Conservation (phyloP, 1,140 invertebrate species). For the Leptonema lineaticorne region DNA sequence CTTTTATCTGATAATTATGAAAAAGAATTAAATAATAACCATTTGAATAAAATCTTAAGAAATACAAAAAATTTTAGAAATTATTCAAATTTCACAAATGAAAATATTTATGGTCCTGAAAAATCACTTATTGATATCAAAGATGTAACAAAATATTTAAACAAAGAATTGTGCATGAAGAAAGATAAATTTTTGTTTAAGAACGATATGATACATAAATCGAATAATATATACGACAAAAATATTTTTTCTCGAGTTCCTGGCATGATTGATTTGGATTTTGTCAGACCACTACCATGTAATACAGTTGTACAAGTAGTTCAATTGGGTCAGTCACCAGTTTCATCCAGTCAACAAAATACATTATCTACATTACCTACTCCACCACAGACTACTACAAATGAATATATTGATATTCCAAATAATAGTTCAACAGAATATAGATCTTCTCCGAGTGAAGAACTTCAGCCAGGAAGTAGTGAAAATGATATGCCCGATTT, state of each 20-base stretch:
- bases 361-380: slow-evolving; percentile 51
- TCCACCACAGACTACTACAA: slow-evolving; percentile 45
- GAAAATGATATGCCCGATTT: slow-evolving; percentile 21
- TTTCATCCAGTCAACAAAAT: slow-evolving; percentile 53
- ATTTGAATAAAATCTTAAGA: slow-evolving; percentile 43
- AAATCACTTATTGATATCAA: slow-evolving; percentile 28
- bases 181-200: not conserved
- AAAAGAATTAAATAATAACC: slow-evolving; percentile 39
- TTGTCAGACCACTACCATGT: slow-evolving; percentile 44
- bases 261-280: slow-evolving; percentile 45
- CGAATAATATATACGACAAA: slow-evolving; percentile 3
- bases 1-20: not conserved
- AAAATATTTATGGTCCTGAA: slow-evolving; percentile 39
- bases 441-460: slow-evolving; percentile 45
- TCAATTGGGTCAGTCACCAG: slow-evolving; percentile 53
- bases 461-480: slow-evolving; percentile 20
- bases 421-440: slow-evolving; percentile 32
- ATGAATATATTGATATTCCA: slow-evolving; percentile 29
- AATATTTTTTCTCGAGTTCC: slow-evolving; percentile 35
- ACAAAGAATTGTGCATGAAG: not conserved
- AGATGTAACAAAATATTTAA: not conserved
- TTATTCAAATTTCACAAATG: slow-evolving; percentile 48
- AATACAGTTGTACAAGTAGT: slow-evolving; percentile 50
- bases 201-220: not conserved
- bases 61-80: slow-evolving; percentile 45